Percentiles rank a stretch among this genome's conserved stretches.
phyloP scores from a whole-genome alignment of 2,797 vertebrate species.

The Adrianichthys oophorus region DNA sequence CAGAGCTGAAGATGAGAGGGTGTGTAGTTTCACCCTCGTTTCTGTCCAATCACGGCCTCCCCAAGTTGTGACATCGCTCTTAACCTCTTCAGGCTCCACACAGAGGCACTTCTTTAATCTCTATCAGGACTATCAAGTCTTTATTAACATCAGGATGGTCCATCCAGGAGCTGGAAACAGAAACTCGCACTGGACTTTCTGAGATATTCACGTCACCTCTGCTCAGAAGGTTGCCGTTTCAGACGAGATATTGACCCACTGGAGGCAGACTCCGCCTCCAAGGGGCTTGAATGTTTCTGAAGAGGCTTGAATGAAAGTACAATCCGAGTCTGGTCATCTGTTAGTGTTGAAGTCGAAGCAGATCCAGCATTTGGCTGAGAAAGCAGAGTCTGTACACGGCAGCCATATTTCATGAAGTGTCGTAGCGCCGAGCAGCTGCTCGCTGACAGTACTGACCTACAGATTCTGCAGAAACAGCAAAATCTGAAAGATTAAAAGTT shows the following conservation, averaged over 20 bases:
- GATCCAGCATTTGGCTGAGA: too few relatives aligned
- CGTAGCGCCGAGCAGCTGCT: constrained; percentile 4
- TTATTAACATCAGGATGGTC: constrained; percentile 28
- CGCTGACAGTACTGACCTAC: constrained; percentile 3
- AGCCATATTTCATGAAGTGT: neutral
- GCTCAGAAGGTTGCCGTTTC: neutral
- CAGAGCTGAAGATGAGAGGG: constrained; percentile 12
- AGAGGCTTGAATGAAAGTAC: constrained; percentile 8
- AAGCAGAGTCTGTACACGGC: neutral
- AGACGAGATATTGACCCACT: neutral
- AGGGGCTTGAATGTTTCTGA: constrained; percentile 1
- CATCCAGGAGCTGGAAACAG: constrained; percentile 1
- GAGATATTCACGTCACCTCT: neutral
- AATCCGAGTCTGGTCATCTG: constrained; percentile 14
- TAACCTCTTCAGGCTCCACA: constrained; percentile 26
- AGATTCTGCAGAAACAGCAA: neutral
- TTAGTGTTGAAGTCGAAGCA: constrained; percentile 43
- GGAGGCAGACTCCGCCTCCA: constrained; percentile 15
- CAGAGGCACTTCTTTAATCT: constrained; percentile 66
- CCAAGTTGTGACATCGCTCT: neutral
- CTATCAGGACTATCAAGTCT: constrained; percentile 32
- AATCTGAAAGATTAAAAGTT: neutral
- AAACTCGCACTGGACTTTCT: neutral
- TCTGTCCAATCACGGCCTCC: neutral
- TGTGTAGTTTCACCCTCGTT: neutral